Base-by-base conservation (phyloP, 2,113 vertebrate genomes). In the Heloderma charlesbogerti region DNA sequence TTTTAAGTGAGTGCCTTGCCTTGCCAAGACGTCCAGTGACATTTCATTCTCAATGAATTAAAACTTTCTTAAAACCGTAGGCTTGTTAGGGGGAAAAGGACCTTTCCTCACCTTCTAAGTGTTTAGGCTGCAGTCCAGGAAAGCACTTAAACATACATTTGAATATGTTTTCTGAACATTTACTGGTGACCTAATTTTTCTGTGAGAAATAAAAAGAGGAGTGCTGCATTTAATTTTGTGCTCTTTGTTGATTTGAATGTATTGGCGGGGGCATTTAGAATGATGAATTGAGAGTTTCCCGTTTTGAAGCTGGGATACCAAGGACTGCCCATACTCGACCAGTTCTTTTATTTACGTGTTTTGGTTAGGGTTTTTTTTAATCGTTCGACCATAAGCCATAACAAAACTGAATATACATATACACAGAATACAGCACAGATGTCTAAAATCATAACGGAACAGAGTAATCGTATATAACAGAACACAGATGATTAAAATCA, bases 61-160 rank as follows among this genome's bases (percentile, higher is more conserved):
- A 90, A 45, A 40, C 16, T 92, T 89, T 57, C 54, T 88, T 89
- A 75, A 88, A 90, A 91, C 8, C 0, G 88, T 0, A 3, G 31
- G 27, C 1, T 78, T 89, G 6, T 79, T 54, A 94, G 45, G 51
- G 45, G 25, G 16, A 93, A 15, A 63, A 92, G 15, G 6, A 15
- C 29, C 90, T 93, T 91, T 89, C 15, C 18, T n/a, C 16, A 0
- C 15, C 25, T 86, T 63, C 90, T 67, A 48, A 71, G 3, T 9
- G 87, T 89, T 88, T 72, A 0, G 0, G 81, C 25, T 90, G 84
- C 69, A 25, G 69, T 94, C 93, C 54, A 86, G 31, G 60, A 81
- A 91, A 89, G 22, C 86, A 89, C 88, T 25, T 84, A 91, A 77
- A n/a, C 92, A 78, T 22, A 37, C 12, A 25, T 3, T 0, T 92